A percentile compares a stretch with the other conserved stretches of the same genome.
These are phyloP conservation scores for Parelbella ahira DNA, from an alignment of 2,888 invertebrate genomes.

Conservation along the genomic window DNA sequence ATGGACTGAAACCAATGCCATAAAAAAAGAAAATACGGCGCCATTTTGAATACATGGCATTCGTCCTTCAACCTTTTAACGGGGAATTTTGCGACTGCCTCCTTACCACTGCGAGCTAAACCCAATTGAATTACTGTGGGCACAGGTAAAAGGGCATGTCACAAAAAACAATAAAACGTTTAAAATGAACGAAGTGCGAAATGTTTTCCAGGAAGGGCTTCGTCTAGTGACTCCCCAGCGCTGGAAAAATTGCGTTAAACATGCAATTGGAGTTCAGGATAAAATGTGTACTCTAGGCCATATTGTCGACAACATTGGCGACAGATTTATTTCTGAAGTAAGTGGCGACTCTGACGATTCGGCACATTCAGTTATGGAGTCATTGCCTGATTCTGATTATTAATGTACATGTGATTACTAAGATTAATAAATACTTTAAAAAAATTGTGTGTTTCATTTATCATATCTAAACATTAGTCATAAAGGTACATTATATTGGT, in stretches of 20 bases:
- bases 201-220: not conserved
- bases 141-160: too few relatives aligned
- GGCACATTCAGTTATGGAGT: conserved; percentile 1
- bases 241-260: not conserved
- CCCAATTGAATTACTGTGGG: not conserved
- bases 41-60: not conserved
- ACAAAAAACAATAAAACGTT: too few relatives aligned
- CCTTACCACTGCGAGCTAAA: too few relatives aligned
- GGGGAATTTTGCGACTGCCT: too few relatives aligned
- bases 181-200: too few relatives aligned
- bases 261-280: not conserved
- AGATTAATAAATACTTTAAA: not conserved
- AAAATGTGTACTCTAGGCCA: conserved; percentile 3
- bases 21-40: not conserved
- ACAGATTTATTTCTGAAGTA: conserved; percentile 2
- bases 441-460: not conserved
- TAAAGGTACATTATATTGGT: conserved; percentile 2
- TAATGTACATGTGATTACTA: not conserved
- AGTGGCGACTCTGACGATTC: conserved; percentile 3
- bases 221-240: too few relatives aligned
- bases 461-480: conserved; percentile 1
- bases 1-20: not conserved
- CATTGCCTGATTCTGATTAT: too few relatives aligned
- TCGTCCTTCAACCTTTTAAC: not conserved
- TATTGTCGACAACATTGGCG: conserved; percentile 2